Base-by-base conservation (phyloP, 1,140 invertebrate genomes). In the Tetranychus urticae region DNA sequence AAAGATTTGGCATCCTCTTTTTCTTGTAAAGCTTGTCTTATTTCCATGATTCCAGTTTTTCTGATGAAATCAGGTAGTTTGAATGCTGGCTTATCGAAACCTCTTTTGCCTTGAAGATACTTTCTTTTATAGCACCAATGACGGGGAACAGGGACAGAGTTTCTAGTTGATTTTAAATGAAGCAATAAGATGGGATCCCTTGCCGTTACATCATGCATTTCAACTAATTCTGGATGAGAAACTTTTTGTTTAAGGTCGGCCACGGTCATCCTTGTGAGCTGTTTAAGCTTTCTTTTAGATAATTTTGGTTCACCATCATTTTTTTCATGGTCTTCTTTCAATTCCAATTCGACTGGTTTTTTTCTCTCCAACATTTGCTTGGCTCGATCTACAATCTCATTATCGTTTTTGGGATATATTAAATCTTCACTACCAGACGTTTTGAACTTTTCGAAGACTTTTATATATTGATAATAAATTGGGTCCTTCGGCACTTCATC, bases 91-190 rank as follows among this genome's bases (percentile, higher is more conserved):
- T 99, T 97, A 71, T 99, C 96, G 69, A 98, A 97, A 71, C 96
- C 96, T 56, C 96, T 76, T 72, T 99, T 99, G 0, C 96, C 96
- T 74, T 94, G 88, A 0, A 88, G 71, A 70, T 87, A 88, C 71
- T 99, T 99, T 55, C 96, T 74, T 71, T 99, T 99, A 69, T 96
- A 97, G 71, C 93, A 98, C 96, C 96, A 99, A 74, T 99, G 96
- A 7, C 94, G 73, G 0, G 96, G 96, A 23, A 99, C 94, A 64
- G 85, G 89, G 63, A 91, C 96, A 39, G 89, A 89, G 72, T 96
- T 96, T 52, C 90, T 74, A 65, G 91, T 89, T 5, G 91, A 71
- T 75, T 97, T 99, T 5, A 99, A 74, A 69, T 92, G 86, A 5
- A 98, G 88, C 3, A 99, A 76, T 6, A 99, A 75, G 69, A 89